phyloP scores from a whole-genome alignment of 2,888 invertebrate genomes.

The Thelaira solivaga region DNA sequence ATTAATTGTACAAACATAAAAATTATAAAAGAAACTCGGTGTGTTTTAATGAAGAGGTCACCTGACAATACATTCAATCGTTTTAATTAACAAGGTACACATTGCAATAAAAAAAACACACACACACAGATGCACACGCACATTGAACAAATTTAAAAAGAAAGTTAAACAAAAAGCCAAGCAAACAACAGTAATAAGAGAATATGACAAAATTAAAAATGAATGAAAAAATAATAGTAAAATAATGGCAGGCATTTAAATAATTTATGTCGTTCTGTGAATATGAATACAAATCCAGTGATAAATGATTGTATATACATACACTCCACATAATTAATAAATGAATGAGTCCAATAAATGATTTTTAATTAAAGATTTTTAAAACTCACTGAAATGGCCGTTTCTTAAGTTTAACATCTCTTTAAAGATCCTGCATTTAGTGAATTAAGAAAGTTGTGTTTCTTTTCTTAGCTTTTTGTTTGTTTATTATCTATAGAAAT shows the following conservation, averaged over 20 bases:
- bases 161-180: neutral
- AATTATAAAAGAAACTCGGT: constrained; percentile 13
- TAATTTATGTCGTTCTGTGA: too few relatives aligned
- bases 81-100: constrained; percentile 53
- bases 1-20: constrained; percentile 55
- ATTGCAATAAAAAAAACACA: neutral
- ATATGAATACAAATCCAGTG: too few relatives aligned
- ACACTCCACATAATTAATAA: too few relatives aligned
- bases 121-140: neutral
- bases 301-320: too few relatives aligned
- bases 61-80: constrained; percentile 59
- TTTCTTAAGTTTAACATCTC: too few relatives aligned
- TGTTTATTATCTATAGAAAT: too few relatives aligned
- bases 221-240: neutral
- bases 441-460: too few relatives aligned
- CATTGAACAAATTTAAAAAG: neutral
- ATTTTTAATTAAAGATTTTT: too few relatives aligned
- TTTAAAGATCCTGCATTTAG: too few relatives aligned
- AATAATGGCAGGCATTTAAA: neutral
- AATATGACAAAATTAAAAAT: constrained; percentile 36
- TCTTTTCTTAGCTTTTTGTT: too few relatives aligned
- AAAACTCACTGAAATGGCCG: too few relatives aligned
- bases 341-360: too few relatives aligned
- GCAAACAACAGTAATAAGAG: neutral
- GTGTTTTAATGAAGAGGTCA: constrained; percentile 36